Evolutionary conservation across 2,888 invertebrate genomes (phyloP), one percentile per base, ranked within the genome.

Genomic region (Acrobasis suavella): DNA sequence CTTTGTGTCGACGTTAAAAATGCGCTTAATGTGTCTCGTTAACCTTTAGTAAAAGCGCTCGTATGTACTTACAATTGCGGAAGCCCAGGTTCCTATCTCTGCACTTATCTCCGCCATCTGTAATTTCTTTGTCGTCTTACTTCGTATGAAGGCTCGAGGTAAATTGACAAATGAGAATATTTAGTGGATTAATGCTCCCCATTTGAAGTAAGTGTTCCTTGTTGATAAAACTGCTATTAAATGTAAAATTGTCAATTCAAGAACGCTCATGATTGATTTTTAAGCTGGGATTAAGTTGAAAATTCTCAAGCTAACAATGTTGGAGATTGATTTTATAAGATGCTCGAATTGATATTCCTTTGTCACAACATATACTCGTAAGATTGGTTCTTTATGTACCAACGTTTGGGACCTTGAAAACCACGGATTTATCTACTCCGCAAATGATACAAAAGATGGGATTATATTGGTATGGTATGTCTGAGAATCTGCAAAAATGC

Each of bases 11-110:
- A 75, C 72, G 76, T 56, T 78, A 83, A 82, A 84, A 82, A 84
- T 83, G 76, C 77, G 74, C 75, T 80, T 80, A 80, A 87, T 83
- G 81, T 70, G 73, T 72, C 85, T 83, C 81, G 86, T 89, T 89
- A 86, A 89, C 86, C 87, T 88, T 87, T 65, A 78, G 78, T 73
- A 74, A 72, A 78, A 80, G 78, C 80, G 81, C 80, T 83, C 84
- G 81, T 78, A 79, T 72, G 49, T 49, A 56, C 51, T 37, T 74
- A 75, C 77, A 85, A 89, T 88, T 87, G 87, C 86, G 90, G 89
- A 90, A 91, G 84, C 69, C 65, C 63, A 67, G 70, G 65, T 69
- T 71, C 69, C 75, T 74, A 66, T 67, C 70, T 69, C 69, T 69
- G 71, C 66, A 67, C 69, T 71, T 67, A 74, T 68, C 68, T 72